Base-by-base conservation (phyloP, 2,113 vertebrate species). In the Rhynchomys soricoides region DNA sequence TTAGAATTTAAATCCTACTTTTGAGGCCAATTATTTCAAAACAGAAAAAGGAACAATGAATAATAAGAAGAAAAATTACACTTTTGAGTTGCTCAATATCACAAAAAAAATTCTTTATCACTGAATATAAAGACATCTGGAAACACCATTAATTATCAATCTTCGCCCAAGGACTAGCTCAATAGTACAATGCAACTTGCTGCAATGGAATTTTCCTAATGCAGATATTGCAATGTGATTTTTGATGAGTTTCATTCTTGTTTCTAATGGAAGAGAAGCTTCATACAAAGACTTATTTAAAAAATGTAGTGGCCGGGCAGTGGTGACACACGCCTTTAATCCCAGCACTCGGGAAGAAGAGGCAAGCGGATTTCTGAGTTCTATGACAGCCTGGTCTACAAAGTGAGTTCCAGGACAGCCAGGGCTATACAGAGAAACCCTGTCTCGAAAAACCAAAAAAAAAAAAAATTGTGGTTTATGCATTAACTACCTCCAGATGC, bases 11-110 rank as follows among this genome's bases (percentile, higher is more conserved):
- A 94, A 3, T 85, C 85, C 85, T 79, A 62, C 64, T 86, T 93
- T 85, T 73, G 89, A 93, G 57, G 34, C 45, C 88, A 95, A 86
- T 95, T 96, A 81, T 88, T 90, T 95, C 91, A 87, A 93, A 97
- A 90, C 12, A 66, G n/a, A 15, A 66, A 81, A 89, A 37, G 40
- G 37, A 90, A 95, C n/a, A 92, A 88, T 68, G 50, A 7, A 52
- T 48, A 73, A 81, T 89, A 86, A 96, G 89, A 57, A 87, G 43
- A 93, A 91, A 95, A 94, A 95, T 96, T 86, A 62, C 29, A 96
- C 93, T 96, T 88, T 75, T 82, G 48, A 77, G 70, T 92, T 78
- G 13, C 86, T 95, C 87, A 90, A 31, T 89, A 64, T n/a, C 34
- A 94, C 50, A 90, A 70, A 86, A 82, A 79, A 5, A 34, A 40